phyloP scores from a whole-genome alignment of 1,140 invertebrate genomes.

The Drosophila punjabiensis region DNA sequence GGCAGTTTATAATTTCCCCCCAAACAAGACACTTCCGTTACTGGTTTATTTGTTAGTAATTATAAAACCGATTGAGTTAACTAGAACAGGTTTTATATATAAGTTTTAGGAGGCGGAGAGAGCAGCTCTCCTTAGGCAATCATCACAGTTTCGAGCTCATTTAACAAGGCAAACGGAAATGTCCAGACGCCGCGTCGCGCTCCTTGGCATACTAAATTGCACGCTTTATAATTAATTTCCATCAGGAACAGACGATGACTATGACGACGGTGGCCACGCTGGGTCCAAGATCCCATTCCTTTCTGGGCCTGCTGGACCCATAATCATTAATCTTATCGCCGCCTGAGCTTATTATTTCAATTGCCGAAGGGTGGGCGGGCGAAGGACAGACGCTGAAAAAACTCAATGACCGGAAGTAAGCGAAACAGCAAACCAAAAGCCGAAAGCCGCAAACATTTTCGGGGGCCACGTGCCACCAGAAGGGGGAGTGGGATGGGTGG shows the following conservation, averaged over 20 bases:
- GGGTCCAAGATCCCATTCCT: conserved; percentile 3
- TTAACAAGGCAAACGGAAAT: conserved; percentile 48
- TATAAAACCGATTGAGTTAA: conserved; percentile 5
- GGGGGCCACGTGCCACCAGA: conserved; percentile 61
- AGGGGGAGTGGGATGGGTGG: neutral
- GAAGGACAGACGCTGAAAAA: conserved; percentile 54
- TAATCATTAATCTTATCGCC: conserved; percentile 86
- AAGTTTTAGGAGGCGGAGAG: neutral
- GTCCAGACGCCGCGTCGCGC: conserved; percentile 23
- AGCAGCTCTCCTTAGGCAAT: conserved; percentile 19
- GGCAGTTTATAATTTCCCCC: conserved; percentile 31
- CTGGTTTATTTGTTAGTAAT: conserved; percentile 7
- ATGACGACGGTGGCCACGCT: conserved; percentile 36
- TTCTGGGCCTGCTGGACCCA: conserved; percentile 58
- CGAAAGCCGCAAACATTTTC: conserved; percentile 35
- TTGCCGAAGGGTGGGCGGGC: conserved; percentile 46
- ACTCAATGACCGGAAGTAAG: conserved; percentile 85
- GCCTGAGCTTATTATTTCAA: conserved; percentile 85
- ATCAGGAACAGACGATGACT: conserved; percentile 84
- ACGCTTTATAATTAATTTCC: conserved; percentile 85
- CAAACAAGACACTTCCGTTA: conserved; percentile 26
- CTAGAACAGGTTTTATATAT: conserved; percentile 12
- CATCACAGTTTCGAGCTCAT: conserved; percentile 69
- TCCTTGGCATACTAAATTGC: conserved; percentile 74
- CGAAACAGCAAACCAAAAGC: conserved; percentile 65